Evolutionary conservation across 92 coral and sea anemone genomes (phyloP).

Genomic region (Zoanthus sansibaricus): DNA sequence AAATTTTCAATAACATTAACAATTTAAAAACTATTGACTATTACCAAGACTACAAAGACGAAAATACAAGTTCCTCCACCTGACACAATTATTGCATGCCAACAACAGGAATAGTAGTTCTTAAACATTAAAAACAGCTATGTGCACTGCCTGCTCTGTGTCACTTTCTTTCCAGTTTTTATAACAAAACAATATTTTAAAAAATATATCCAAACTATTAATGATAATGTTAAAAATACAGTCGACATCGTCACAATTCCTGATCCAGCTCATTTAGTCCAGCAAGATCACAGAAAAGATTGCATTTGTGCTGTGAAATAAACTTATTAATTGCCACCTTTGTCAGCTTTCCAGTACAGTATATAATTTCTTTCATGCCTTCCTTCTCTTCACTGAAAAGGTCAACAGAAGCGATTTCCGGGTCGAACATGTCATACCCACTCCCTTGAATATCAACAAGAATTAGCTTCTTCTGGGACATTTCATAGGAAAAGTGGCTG

Average conservation of each 20-base stretch:
- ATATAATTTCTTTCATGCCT: constrained; percentile 46
- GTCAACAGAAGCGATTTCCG: constrained; percentile 72
- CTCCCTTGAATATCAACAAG: constrained; percentile 75
- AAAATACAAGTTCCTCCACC: constrained; percentile 6
- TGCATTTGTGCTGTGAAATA: constrained; percentile 51
- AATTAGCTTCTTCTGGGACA: constrained; percentile 66
- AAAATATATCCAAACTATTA: constrained; percentile 24
- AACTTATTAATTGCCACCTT: constrained; percentile 54
- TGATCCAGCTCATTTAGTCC: constrained; percentile 28
- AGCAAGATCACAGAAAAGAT: constrained; percentile 44
- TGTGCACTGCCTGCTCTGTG: constrained; percentile 30
- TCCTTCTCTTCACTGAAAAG: constrained; percentile 5
- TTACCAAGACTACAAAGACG: constrained; percentile 4
- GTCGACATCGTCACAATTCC: constrained; percentile 25
- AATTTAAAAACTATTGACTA: constrained; percentile 11
- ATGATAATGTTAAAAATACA: constrained; percentile 21
- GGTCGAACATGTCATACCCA: constrained; percentile 67
- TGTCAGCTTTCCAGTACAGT: constrained; percentile 65
- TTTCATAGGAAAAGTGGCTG: constrained; percentile 74
- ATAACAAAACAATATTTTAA: constrained; percentile 24
- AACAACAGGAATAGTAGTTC: constrained; percentile 21
- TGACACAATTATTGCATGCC: constrained; percentile 25
- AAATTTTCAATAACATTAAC: constrained; percentile 1
- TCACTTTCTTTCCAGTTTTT: constrained; percentile 26
- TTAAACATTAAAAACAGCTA: constrained; percentile 18